Percentiles rank a stretch among this genome's conserved stretches.
These are phyloP conservation scores for Ceratitis capitata DNA, from an alignment of 1,140 invertebrate genomes.

Conservation along the genomic window DNA sequence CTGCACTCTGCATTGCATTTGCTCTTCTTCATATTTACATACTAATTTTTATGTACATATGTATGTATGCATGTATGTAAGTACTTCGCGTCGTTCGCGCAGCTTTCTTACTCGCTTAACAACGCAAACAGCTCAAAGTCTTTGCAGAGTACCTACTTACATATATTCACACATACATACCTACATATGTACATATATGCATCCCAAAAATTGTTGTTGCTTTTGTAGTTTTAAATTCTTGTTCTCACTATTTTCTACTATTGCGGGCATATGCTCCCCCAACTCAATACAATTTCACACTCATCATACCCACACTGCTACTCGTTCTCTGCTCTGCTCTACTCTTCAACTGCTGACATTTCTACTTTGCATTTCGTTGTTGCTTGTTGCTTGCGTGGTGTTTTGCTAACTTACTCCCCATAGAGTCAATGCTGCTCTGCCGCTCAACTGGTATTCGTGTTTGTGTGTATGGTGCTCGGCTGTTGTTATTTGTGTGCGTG, in stretches of 20 bases:
- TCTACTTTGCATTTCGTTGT: not conserved
- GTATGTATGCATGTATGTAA: not conserved
- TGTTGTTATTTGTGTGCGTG: slow-evolving; percentile 46
- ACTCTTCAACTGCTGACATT: not conserved
- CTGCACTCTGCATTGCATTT: too few species aligned
- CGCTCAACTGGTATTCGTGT: slow-evolving; percentile 42
- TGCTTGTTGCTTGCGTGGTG: not conserved
- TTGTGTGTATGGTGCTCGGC: not conserved
- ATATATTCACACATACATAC: not conserved
- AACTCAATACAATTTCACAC: not conserved
- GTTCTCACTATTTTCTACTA: not conserved
- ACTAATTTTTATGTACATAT: not conserved
- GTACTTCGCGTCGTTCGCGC: not conserved
- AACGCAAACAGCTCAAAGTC: slow-evolving; percentile 23
- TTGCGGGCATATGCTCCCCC: not conserved
- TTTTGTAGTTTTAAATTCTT: not conserved
- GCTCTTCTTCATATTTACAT: not conserved
- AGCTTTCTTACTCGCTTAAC: slow-evolving; percentile 3
- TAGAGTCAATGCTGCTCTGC: not conserved
- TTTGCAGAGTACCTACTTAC: not conserved
- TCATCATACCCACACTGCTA: not conserved
- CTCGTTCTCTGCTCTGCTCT: not conserved
- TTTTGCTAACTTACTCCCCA: not conserved
- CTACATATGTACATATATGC: not conserved
- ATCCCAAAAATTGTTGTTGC: not conserved